Percentiles rank a stretch among this genome's conserved stretches.
phyloP scores from a whole-genome alignment of 2,113 vertebrate genomes.

The Varanus komodoensis region DNA sequence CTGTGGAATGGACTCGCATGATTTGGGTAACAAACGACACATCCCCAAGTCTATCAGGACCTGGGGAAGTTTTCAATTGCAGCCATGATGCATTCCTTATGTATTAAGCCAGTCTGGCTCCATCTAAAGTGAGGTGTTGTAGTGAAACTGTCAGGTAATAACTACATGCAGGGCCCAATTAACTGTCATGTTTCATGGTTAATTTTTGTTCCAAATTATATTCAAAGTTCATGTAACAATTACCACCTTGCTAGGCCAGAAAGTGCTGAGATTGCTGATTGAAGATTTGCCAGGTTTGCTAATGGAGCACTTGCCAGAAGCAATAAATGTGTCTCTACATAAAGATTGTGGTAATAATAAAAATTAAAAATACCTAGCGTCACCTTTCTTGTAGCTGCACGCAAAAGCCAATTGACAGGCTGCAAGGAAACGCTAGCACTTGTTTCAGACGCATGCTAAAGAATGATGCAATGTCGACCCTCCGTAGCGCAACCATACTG shows the following conservation, averaged over 20 bases:
- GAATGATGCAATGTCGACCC: neutral
- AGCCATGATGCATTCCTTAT: no score
- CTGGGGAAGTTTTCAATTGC: no score
- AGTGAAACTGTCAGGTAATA: no score
- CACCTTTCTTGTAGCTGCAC: neutral
- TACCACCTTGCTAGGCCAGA: neutral
- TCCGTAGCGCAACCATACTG: neutral
- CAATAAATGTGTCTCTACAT: neutral
- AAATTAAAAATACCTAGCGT: neutral
- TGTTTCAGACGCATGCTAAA: neutral
- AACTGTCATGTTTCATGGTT: no score
- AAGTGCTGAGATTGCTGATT: conserved; percentile 2
- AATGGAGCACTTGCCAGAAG: conserved; percentile 23
- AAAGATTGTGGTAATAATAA: neutral
- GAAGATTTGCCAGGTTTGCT: conserved; percentile 24
- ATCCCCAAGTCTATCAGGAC: no score
- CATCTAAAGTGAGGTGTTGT: no score
- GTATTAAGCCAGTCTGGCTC: no score
- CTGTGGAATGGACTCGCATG: no score
- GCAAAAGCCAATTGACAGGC: neutral
- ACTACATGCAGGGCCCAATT: no score
- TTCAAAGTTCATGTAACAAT: conserved; percentile 5
- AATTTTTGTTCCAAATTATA: conserved; percentile 30
- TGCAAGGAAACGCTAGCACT: conserved; percentile 1
- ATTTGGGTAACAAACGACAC: no score